Evolutionary conservation across 2,113 vertebrate genomes (phyloP), one percentile per base, ranked within the genome.

Genomic region (Delphinus delphis): DNA sequence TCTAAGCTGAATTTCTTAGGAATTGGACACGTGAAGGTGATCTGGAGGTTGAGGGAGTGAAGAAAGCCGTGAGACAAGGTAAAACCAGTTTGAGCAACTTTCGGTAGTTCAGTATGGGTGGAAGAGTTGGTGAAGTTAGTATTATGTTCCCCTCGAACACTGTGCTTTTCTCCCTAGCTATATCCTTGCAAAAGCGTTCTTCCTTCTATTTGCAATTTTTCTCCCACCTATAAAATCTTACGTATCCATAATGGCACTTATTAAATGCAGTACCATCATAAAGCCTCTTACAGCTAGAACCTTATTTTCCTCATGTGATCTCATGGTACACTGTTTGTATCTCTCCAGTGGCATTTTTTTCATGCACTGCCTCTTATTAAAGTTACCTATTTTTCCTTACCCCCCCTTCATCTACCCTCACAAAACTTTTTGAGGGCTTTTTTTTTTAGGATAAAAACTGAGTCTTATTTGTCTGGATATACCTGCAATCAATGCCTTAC

Each of bases 151-250:
- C 41, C 33, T 90, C 71, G 81, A 95, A 93, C 17, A 71, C 15
- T 65, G 21, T 70, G 44, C n/a, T 88, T 93, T 89, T 80, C 18
- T 65, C 13, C 53, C 79, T 12, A 28, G 60, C 21, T 62, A 44
- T 33, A 25, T 62, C 23, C 87, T 55, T 94, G 77, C 55, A 94
- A 92, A 94, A 90, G 6, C 68, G 84, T 44, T 73, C 76, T 89
- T 90, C 5, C 13, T 58, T 38, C n/a, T 79, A 26, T 6, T 79
- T 92, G 3, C 50, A 90, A n/a, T 70, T 96, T 74, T 95, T 88
- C 87, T 65, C 36, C 77, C 28, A 93, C 47, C 18, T 97, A 79
- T 85, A 91, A 62, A 82, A 95, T 55, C 41, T 95, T 89, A 92
- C 9, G 60, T 71, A 80, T 71, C 50, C n/a, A 44, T 68, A 93